Evolutionary conservation across 2,113 vertebrate species (phyloP), one percentile per base, ranked within the genome.

Genomic region (Pholis gunnellus): DNA sequence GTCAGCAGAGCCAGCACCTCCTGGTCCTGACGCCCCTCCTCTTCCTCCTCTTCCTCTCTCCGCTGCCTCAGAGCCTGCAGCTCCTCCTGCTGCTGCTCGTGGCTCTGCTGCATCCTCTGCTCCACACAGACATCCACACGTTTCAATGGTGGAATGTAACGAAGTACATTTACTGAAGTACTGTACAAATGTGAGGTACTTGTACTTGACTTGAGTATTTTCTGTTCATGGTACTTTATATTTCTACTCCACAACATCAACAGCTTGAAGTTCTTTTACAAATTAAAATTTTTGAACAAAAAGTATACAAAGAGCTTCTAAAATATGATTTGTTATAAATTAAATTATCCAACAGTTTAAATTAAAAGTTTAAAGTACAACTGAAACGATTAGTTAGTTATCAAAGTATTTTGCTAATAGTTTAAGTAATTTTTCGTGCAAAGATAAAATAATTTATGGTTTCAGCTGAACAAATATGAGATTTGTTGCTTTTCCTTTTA

Each of bases 71-170:
- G 6, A 9, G 95, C 90, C 72, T 93, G 92, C 78, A 97, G 85
- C 82, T 97, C 96, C 20, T 85, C 89, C 84, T 96, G 96, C 72
- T 94, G 95, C 63, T 95, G 94, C 75, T 94, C 85, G 31, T 95
- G 93, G 42, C 69, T 93, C 42, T 92, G 94, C 89, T 98, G 97
- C 91, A 97, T 86, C 79, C 91, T 95, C 98, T 99, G 89, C 13
- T 9, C 50, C 79, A 6, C 64, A 34, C 13, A 36, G 1, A 22
- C 25, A 38, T 5, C 13, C 46, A 50, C 29, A 36, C 6, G 22
- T 31, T 46, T 44, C 34, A 14, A 31, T 15, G 17, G 1, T 9
- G 59, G 8, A 34, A 18, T 31, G 6, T 60, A 59, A 31, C 27
- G 3, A 31, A 20, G 31, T 61, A 60, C 17, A 34, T 60, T 9